Evolutionary conservation across 2,113 vertebrate species (phyloP).

Genomic region (Rostratula benghalensis): DNA sequence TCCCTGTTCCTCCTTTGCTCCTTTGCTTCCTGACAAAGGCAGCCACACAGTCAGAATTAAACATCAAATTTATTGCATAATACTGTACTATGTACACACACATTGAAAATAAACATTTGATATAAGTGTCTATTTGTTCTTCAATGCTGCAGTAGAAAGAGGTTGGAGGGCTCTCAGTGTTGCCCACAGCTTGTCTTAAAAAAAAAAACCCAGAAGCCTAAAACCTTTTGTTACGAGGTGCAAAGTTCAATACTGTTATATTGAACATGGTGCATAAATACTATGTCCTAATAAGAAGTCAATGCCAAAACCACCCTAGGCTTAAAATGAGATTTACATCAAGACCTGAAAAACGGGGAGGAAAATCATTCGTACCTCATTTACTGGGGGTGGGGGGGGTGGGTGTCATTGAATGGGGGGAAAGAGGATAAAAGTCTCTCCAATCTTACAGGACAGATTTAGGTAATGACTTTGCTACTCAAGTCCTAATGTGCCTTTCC

Average conservation of each 20-base stretch:
- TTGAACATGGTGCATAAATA: conserved; percentile 71
- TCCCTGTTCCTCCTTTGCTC: not conserved
- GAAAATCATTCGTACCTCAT: not conserved
- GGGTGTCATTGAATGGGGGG: not conserved
- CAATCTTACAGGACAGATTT: not conserved
- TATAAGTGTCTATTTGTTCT: conserved; percentile 69
- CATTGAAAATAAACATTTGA: conserved; percentile 80
- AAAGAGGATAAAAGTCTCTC: not conserved
- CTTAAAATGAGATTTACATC: conserved; percentile 70
- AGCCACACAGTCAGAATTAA: conserved; percentile 30
- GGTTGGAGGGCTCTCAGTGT: conserved; percentile 62
- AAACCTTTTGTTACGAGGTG: conserved; percentile 64
- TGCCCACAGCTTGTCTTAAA: conserved; percentile 64
- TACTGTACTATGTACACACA: conserved; percentile 76
- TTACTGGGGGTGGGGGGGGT: not conserved
- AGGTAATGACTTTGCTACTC: not conserved
- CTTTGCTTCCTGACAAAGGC: not conserved
- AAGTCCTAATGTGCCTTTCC: conserved; percentile 28
- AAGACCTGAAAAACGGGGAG: conserved; percentile 34
- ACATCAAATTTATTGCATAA: conserved; percentile 80
- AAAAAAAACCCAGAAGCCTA: conserved; percentile 63
- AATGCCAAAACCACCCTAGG: conserved; percentile 58
- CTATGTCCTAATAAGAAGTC: conserved; percentile 70
- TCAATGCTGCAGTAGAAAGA: conserved; percentile 75
- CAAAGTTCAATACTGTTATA: conserved; percentile 45